Evolutionary conservation across 1,140 invertebrate species (phyloP), one percentile per base, ranked within the genome.

Genomic region (Teleogryllus occipitalis): DNA sequence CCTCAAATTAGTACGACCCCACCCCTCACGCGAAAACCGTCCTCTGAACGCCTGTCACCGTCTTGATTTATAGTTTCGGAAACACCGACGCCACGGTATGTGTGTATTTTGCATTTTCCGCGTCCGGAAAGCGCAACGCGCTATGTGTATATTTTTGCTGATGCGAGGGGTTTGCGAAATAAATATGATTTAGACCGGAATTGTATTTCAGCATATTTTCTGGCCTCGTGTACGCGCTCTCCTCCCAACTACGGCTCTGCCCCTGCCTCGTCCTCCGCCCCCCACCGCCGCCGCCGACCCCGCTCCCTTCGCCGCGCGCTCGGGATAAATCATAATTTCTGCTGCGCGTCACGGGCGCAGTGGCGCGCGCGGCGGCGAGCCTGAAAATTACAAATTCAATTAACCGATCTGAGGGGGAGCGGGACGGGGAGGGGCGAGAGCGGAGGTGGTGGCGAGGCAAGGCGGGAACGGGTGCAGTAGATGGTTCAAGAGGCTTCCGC

Each of bases 121-220:
- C 54, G 18, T 65, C 18, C 54, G 54, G 54, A 14, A 65, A 10
- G 18, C 54, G 10, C 10, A 10, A 14, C 54, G 10, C 54, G 10
- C 54, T 65, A 1, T 65, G 10, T 65, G 54, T 65, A 65, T 65
- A 18, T 65, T 65, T 65, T 65, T 39, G 54, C 54, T 65, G 54
- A 65, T 65, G 54, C 54, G 54, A 65, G 54, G 18, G 54, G 54
- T 65, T 65, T 65, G 54, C 18, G 54, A 65, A 65, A 65, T 65
- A 65, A 65, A 65, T 65, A 65, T 65, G 54, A 65, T 65, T 65
- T 65, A 65, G 54, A 65, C 10, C 10, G 54, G 54, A 65, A 65
- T 65, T 65, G 54, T 65, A 65, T 65, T 65, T 65, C 54, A 65
- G 54, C 54, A 65, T 65, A 65, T 65, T 65, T 65, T 65, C 54